Evolutionary conservation across 2,888 invertebrate genomes (phyloP), one percentile per base, ranked within the genome.

Genomic region (Chymomyza caudatula): DNA sequence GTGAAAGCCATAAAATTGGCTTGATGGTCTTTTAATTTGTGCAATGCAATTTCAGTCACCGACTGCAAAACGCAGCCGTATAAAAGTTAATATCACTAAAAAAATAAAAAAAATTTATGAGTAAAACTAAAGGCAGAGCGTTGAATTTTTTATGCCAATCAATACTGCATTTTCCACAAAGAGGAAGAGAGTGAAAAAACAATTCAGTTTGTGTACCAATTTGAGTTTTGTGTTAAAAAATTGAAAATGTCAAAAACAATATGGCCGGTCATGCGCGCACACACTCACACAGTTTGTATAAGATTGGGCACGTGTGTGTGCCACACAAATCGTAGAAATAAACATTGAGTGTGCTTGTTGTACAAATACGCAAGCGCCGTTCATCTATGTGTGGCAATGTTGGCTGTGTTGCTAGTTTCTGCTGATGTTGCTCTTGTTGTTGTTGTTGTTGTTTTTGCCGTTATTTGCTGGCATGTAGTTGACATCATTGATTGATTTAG

Each of bases 401-500:
- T 58, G 19, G 15, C 49, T 25, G 47, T 58, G 58, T 23, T 58
- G 58, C 8, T 58, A 37, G 47, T 47, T 55, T 29, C 23, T 54
- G 29, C n/a, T 54, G 8, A n/a, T 53, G 23, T 23, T 15, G 13
- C 15, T 17, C 8, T 25, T 53, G 25, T 53, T 5, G 53, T 23
- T 53, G 23, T 23, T 59, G 56, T 65, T 43, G 47, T 19, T 17
- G 29, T 20, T 29, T 17, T n/a, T 17, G 55, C 43, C 47, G 29
- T 8, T 49, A 20, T 60, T 49, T 73, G 70, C 23, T 73, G 75
- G 76, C 81, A 78, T 87, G 84, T 78, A 86, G 87, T 85, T 88
- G 88, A 87, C 87, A 88, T 83, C 85, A 88, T 85, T 89, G 89
- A 89, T 89, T 89, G 89, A 89, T 89, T 88, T 86, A 86, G 81